These are phyloP conservation scores for Odobenus rosmarus DNA, from an alignment of 2,113 vertebrate genomes.

Conservation along the genomic window DNA sequence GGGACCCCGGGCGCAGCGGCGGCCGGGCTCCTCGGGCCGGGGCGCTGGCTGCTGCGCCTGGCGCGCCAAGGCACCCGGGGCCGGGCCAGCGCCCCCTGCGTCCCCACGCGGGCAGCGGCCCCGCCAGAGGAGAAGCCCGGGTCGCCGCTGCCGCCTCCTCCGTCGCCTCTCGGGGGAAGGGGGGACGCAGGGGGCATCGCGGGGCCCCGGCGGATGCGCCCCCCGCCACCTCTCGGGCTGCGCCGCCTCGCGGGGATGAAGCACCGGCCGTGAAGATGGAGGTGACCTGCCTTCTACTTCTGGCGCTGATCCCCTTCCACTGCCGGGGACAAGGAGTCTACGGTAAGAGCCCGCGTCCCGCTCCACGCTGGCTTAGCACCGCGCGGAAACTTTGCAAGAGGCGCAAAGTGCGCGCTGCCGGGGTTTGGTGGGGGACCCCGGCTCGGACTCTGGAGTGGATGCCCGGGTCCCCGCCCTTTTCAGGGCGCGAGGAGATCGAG, in stretches of 20 bases:
- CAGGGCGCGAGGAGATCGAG: neutral
- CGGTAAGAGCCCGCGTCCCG: slow-evolving; percentile 73
- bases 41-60: slow-evolving; percentile 64
- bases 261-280: slow-evolving; percentile 79
- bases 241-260: slow-evolving; percentile 81
- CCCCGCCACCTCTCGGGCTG: slow-evolving; percentile 69
- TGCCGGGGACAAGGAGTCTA: slow-evolving; percentile 81
- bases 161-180: neutral
- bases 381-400: slow-evolving; percentile 77
- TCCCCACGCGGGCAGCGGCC: slow-evolving; percentile 54
- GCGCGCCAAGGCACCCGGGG: slow-evolving; percentile 59
- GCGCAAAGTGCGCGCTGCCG: slow-evolving; percentile 67
- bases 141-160: slow-evolving; percentile 11
- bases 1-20: slow-evolving; percentile 5
- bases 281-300: slow-evolving; percentile 81
- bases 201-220: slow-evolving; percentile 66
- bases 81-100: slow-evolving; percentile 73
- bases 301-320: slow-evolving; percentile 76
- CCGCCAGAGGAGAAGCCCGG: slow-evolving; percentile 41
- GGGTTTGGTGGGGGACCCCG: slow-evolving; percentile 37
- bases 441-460: slow-evolving; percentile 40
- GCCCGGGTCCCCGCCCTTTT: slow-evolving; percentile 28
- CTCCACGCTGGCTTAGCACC: neutral
- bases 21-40: neutral
- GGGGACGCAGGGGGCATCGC: slow-evolving; percentile 12